Base-by-base conservation (phyloP, 2,797 vertebrate species). In the Oceanodroma leucorhoa region DNA sequence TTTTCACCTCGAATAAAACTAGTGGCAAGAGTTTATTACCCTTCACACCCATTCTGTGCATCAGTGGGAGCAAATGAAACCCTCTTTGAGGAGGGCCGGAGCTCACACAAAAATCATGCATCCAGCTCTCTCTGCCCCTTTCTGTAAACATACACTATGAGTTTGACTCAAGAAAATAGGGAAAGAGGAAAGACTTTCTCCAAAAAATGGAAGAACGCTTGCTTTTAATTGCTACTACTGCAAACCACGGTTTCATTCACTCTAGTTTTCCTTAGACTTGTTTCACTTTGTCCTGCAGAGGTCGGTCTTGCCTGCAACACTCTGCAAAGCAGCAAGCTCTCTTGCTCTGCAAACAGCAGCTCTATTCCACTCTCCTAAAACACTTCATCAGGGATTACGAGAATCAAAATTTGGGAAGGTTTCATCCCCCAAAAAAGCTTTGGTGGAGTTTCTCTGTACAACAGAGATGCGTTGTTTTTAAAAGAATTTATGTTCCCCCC, bases 301-400 rank as follows among this genome's bases (percentile, higher is more conserved):
- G 97, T 97, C 98, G 70, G 94, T 91, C 87, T 98, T 98, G 96
- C 75, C 98, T 93, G 95, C 83, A 70, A 48, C 80, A 97, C 87
- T 34, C 81, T 14, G 21, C 27, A 27, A 83, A 93, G 32, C 1
- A 41, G 20, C 6, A 23, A 46, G 11, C 10, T 2, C 16, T 61
- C 36, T 8, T 45, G 48, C 46, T 81, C 36, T 32, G 41, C 58
- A n/a, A 40, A 27, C 26, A 24, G n/a, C 41, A 36, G 22, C 21
- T 61, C 69, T 45, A 2, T 21, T 51, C 55, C n/a, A 17, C 38
- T 38, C 30, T 18, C 57, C 65, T 60, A 14, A 61, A 83, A 10
- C 53, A 18, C 21, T n/a, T 36, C 16, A 14, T 36, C 16, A 13
- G 46, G 36, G 36, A 83, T 55, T 14, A 36, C 66, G 14, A 85